phyloP scores from a whole-genome alignment of 2,113 vertebrate genomes.

The Psilopsiagon aurifrons region DNA sequence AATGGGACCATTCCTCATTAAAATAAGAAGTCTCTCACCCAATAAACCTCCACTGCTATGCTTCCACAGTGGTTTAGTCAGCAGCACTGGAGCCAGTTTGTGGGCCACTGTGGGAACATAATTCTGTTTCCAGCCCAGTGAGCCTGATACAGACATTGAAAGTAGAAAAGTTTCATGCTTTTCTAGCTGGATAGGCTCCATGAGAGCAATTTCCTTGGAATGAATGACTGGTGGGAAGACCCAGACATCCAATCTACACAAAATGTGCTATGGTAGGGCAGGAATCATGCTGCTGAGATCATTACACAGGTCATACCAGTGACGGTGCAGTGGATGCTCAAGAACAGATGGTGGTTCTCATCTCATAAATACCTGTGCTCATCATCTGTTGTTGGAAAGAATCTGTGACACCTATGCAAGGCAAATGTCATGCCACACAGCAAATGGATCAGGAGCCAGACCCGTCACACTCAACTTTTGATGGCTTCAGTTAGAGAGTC shows the following conservation, averaged over 20 bases:
- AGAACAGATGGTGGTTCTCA: neutral
- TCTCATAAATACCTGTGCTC: neutral
- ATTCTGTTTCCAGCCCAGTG: neutral
- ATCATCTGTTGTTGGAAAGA: neutral
- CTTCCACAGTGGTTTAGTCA: rapidly evolving
- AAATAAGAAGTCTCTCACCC: neutral
- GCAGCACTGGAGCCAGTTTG: neutral
- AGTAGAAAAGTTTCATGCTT: neutral
- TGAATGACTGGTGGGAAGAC: neutral
- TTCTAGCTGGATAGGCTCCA: neutral
- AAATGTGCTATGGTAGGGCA: neutral
- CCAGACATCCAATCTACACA: neutral
- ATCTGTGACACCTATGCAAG: neutral
- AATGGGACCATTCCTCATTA: neutral
- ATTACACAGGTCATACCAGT: neutral
- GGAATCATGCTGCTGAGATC: neutral
- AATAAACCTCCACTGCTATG: neutral
- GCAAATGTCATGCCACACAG: neutral
- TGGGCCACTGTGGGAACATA: neutral
- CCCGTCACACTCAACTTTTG: neutral
- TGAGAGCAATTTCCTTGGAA: neutral
- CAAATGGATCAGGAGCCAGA: neutral
- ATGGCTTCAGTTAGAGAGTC: neutral
- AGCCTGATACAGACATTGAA: neutral
- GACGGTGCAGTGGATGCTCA: rapidly evolving